Percentiles rank a stretch among this genome's conserved stretches.
Evolutionary conservation across 2,113 vertebrate genomes (phyloP).

Genomic region (Australoheros scitulus): DNA sequence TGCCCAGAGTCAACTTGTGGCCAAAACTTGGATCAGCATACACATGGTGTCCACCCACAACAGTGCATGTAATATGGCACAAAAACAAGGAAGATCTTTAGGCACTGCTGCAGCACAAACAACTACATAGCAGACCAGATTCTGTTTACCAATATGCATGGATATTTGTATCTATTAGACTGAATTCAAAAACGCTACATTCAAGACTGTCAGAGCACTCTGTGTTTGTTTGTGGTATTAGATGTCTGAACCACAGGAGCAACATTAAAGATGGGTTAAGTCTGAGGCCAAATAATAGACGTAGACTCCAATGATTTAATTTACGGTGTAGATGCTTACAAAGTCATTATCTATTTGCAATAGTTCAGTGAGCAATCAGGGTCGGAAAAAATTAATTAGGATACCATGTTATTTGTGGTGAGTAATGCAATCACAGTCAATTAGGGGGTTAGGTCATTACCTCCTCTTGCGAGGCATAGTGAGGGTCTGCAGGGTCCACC

Average conservation of each 20-base stretch:
- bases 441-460: slow-evolving; percentile 70
- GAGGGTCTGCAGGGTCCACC: slow-evolving; percentile 86
- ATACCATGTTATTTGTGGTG: background rate
- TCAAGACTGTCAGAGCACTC: background rate
- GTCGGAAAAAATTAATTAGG: background rate
- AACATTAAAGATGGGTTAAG: background rate
- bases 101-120: background rate
- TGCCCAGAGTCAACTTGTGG: slow-evolving; percentile 30
- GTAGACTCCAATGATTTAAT: background rate
- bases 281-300: background rate
- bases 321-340: background rate
- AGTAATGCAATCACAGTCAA: background rate
- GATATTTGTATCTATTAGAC: background rate
- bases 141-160: background rate
- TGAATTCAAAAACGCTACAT: background rate
- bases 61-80: background rate
- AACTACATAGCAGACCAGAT: background rate
- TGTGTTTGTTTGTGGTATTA: background rate
- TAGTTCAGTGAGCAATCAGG: background rate
- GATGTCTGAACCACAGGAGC: background rate
- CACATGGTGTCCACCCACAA: background rate
- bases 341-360: background rate
- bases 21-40: background rate
- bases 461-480: slow-evolving; percentile 94
- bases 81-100: background rate